Base-by-base conservation (phyloP, 2,113 vertebrate genomes). In the Lontra canadensis region DNA sequence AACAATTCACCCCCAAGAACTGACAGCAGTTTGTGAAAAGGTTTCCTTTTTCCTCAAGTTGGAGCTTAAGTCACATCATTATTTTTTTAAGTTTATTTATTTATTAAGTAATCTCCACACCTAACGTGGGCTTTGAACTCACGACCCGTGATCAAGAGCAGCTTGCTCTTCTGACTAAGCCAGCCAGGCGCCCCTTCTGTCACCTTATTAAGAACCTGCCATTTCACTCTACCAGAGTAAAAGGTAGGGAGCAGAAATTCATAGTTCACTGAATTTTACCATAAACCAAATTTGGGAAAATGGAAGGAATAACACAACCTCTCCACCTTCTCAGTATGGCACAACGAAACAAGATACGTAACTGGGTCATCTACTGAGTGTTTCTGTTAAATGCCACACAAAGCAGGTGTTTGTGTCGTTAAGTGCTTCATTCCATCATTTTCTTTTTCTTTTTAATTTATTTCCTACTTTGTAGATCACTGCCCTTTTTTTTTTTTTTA, bases 381-480 rank as follows among this genome's bases (percentile, higher is more conserved):
- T 34, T 81, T n/a, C 25, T 14, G 42, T 31, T 11, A 25, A 49
- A 25, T 18, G 1, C 31, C 80, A 44, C 34, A 59, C 15, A 59
- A 47, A 65, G 47, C 47, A 23, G 0, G 7, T n/a, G 42, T 55
- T 18, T 47, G 26, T 1, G 3, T 4, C 1, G 6, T 14, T 63
- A 39, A 63, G 52, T 23, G 26, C 14, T 79, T 47, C 26, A 44
- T 20, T 15, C 15, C 8, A 17, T 34, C 63, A 17, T 34, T 67
- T 34, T 67, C 31, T 67, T 67, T 34, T 67, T 65, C 31, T 67
- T 34, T 67, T 67, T 3, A 65, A 17, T 67, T 67, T 67, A 34
- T 67, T 34, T 67, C 17, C 63, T 67, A 67, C 63, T 67, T 67
- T 67, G 31, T 67, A 67, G 29, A 63, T 65, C 63, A 65, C 63